Evolutionary conservation across 2,113 vertebrate genomes (phyloP).

Genomic region (Python bivittatus): DNA sequence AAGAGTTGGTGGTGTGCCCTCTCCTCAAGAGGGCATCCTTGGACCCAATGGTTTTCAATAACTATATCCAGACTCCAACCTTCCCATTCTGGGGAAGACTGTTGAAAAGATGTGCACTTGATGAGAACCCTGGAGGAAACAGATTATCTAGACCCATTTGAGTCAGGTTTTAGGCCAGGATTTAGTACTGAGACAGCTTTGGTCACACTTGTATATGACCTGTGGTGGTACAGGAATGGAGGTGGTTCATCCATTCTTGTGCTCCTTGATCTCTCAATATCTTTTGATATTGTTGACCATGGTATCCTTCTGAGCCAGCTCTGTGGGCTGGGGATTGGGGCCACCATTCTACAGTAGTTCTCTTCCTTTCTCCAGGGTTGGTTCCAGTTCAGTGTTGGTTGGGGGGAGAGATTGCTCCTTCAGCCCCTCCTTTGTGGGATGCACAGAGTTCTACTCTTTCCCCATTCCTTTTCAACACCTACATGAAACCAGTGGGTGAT

Average conservation of each 20-base stretch:
- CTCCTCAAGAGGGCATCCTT: not conserved
- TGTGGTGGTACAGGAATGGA: not conserved
- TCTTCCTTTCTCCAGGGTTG: not conserved
- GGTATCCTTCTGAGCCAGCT: not conserved
- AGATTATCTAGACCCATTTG: not conserved
- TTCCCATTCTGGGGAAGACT: not conserved
- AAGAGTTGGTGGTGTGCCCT: not conserved
- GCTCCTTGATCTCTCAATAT: not conserved
- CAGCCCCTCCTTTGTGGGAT: not conserved
- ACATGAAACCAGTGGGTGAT: too few relatives aligned
- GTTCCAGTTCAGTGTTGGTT: not conserved
- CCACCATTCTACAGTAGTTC: not conserved
- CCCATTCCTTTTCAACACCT: too few relatives aligned
- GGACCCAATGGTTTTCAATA: not conserved
- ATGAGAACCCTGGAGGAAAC: not conserved
- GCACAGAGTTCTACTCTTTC: too few relatives aligned
- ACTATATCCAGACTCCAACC: not conserved
- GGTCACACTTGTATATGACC: not conserved
- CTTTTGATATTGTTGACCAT: not conserved
- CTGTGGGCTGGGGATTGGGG: not conserved
- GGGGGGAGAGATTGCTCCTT: not conserved
- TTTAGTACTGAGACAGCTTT: not conserved
- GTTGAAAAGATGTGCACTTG: not conserved
- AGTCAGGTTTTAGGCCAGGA: not conserved
- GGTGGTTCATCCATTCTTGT: not conserved